Evolutionary conservation across 2,113 vertebrate genomes (phyloP).

Genomic region (Mesoclemmys tuberculata): DNA sequence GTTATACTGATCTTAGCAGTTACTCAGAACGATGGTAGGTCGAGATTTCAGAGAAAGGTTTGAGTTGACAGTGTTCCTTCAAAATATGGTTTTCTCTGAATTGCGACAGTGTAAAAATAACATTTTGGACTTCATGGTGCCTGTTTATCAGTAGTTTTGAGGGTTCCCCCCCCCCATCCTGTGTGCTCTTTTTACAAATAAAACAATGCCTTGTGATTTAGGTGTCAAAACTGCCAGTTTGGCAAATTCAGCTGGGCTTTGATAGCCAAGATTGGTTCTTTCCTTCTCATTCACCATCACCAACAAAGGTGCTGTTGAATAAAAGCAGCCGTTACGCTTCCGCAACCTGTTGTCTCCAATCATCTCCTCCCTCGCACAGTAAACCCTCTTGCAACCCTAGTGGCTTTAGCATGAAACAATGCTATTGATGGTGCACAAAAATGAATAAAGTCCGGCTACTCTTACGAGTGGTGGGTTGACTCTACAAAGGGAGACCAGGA

Average conservation of each 20-base stretch:
- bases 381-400: background rate
- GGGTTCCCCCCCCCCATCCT: background rate
- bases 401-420: background rate
- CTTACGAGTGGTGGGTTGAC: no score
- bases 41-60: background rate
- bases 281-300: accelerated
- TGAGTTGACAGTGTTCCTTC: background rate
- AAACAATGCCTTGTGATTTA: background rate
- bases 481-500: no score
- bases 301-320: background rate
- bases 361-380: no score
- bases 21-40: background rate
- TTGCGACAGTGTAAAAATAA: background rate
- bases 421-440: background rate
- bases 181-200: background rate
- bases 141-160: background rate
- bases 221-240: background rate
- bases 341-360: background rate
- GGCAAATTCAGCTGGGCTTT: background rate
- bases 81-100: background rate
- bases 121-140: background rate
- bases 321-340: background rate
- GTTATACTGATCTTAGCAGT: background rate
- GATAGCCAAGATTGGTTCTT: background rate
- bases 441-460: no score